Evolutionary conservation across 1,140 invertebrate genomes (phyloP).

Genomic region (Ooceraea biroi): DNA sequence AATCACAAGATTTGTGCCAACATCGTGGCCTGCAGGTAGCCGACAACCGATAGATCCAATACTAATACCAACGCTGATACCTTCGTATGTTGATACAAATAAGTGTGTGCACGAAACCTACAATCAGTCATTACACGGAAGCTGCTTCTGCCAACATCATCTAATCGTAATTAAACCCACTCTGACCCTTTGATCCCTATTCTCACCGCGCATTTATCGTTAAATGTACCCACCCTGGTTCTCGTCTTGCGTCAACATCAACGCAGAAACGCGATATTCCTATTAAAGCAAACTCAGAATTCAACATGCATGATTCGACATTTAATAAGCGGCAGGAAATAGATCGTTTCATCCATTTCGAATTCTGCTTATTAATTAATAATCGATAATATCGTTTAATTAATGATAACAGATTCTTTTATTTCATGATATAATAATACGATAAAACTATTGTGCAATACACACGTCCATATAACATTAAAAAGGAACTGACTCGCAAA

Average conservation of each 20-base stretch:
- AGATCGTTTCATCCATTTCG: neutral
- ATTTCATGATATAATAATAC: neutral
- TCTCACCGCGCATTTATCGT: neutral
- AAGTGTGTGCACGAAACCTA: neutral
- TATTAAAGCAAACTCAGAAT: slow-evolving; percentile 2
- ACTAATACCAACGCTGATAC: neutral
- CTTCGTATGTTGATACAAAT: neutral
- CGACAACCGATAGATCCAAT: neutral
- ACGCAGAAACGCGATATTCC: neutral
- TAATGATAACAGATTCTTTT: neutral
- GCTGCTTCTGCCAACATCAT: neutral
- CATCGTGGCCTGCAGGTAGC: neutral
- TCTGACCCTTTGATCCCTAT: neutral
- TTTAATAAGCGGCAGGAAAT: neutral
- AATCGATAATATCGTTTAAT: neutral
- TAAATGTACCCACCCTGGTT: neutral
- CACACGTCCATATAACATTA: neutral
- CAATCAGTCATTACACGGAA: neutral
- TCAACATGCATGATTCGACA: neutral
- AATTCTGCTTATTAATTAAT: neutral
- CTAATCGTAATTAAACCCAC: neutral
- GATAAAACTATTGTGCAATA: neutral
- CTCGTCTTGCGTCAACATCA: neutral
- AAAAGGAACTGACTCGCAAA: neutral
- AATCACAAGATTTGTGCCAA: neutral